Evolutionary conservation across 2,797 vertebrate species (phyloP), one percentile per base, ranked within the genome.

Genomic region (Parauchenoglanis punctatus): DNA sequence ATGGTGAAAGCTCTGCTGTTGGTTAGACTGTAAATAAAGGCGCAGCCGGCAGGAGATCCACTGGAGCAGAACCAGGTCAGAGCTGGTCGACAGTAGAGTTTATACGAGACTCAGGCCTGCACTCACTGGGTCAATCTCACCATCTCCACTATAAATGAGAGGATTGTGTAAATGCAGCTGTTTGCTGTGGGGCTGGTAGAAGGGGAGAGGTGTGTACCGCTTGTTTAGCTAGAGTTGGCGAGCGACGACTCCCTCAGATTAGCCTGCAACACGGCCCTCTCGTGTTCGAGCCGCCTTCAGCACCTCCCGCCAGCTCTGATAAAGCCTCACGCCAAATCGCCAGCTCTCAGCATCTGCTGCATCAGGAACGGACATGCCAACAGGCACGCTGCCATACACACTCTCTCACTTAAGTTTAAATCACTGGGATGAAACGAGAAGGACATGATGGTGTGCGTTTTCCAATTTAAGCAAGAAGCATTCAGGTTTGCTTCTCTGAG

Each of bases 341-440:
- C 80, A 63, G 87, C 86, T 68, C 59, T 83, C 49, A 81, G 82
- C 86, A 91, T 87, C 87, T 89, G 86, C 86, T 86, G 52, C 86
- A 87, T 83, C 81, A 87, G 86, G 63, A 75, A 78, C 46, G 58
- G 78, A 87, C 49, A 73, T 70, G 88, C 89, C 85, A 88, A 80
- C 72, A 56, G 44, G 77, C 81, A 87, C 44, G 10, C 46, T 1
- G 75, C 90, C 85, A 83, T 78, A 77, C 70, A 61, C 31, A n/a
- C 44, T 35, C 81, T 18, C 82, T 65, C 31, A 40, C 56, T 49
- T 58, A 12, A 23, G 56, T 56, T 84, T 58, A 75, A n/a, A 31
- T 86, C 73, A 58, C 76, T 77, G 83, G 68, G 83, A 25, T 59
- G 70, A 85, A 59, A 73, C 23, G 5, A 85, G 70, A 3, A 35